Evolutionary conservation across 1,140 invertebrate genomes (phyloP).

Genomic region (Branchinecta lynchi): DNA sequence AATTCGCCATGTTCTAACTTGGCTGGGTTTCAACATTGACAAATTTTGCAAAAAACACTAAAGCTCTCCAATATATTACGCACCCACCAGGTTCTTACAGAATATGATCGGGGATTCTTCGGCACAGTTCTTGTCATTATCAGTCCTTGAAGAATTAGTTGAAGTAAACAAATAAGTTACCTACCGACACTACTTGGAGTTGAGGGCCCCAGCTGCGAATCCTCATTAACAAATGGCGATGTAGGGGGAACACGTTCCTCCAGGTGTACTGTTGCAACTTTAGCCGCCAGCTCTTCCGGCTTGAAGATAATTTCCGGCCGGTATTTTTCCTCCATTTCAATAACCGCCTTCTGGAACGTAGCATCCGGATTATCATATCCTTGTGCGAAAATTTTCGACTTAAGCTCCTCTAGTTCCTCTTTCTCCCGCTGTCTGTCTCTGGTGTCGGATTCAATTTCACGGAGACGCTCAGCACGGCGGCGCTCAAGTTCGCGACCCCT

Average conservation of each 20-base stretch:
- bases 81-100: too few species aligned
- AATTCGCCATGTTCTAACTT: too few species aligned
- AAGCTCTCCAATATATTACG: too few species aligned
- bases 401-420: conserved; percentile 79
- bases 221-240: background rate
- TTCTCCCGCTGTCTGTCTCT: conserved; percentile 76
- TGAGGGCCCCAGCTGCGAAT: background rate
- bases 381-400: conserved; percentile 61
- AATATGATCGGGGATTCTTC: too few species aligned
- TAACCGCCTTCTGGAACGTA: conserved; percentile 54
- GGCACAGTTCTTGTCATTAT: too few species aligned
- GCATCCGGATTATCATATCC: conserved; percentile 61
- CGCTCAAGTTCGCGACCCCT: conserved; percentile 73
- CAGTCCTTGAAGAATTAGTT: too few species aligned
- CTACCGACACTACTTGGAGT: background rate
- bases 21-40: too few species aligned
- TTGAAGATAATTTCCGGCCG: background rate
- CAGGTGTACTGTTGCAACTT: background rate
- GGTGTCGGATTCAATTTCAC: conserved; percentile 78
- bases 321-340: conserved; percentile 12
- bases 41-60: too few species aligned
- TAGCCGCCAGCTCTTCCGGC: background rate
- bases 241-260: background rate
- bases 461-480: conserved; percentile 70
- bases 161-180: background rate